Evolutionary conservation across 2,888 invertebrate species (phyloP), one percentile per base, ranked within the genome.

Genomic region (Drosophila mimetica): DNA sequence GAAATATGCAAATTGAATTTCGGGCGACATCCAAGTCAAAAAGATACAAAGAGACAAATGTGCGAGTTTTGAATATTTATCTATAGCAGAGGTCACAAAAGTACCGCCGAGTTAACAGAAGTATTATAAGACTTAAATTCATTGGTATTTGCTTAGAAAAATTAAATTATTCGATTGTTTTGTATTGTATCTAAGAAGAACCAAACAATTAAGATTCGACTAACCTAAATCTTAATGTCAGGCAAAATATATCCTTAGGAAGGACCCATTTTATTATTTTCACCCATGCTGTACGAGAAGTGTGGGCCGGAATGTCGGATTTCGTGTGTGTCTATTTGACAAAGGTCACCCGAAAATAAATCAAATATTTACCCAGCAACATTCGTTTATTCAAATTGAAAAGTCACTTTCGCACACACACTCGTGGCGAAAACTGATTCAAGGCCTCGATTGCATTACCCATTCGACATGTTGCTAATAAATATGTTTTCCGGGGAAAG

Each of bases 321-420:
- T 60, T 46, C 20, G 57, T 52, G 22, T 46, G 25, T 48, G 58
- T 69, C 58, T 71, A 57, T 76, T 86, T 82, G 88, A 88, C 71
- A 82, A 82, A 82, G 82, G 82, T 82, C 88, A 88, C 67, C 67
- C 69, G 54, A 71, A 88, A 86, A 87, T 82, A 86, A 82, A 88
- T 88, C 88, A 82, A 82, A 82, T 82, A 77, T 82, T 82, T 82
- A 69, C 75, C 57, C 70, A 71, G 67, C 63, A 59, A 46, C 60
- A 76, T 82, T 65, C 77, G 71, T 72, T 86, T 76, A 82, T 86
- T 88, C 75, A 86, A 88, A 88, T 86, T 88, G 82, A 88, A 82
- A 86, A 79, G 79, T 77, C 75, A 61, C 63, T 57, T 30, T 63
- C 53, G 65, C 60, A 65, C n/a, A 30, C 44, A 71, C 66, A 66